These are phyloP conservation scores for Onthophagus sagittarius DNA, from an alignment of 2,888 invertebrate species.

Conservation along the genomic window DNA sequence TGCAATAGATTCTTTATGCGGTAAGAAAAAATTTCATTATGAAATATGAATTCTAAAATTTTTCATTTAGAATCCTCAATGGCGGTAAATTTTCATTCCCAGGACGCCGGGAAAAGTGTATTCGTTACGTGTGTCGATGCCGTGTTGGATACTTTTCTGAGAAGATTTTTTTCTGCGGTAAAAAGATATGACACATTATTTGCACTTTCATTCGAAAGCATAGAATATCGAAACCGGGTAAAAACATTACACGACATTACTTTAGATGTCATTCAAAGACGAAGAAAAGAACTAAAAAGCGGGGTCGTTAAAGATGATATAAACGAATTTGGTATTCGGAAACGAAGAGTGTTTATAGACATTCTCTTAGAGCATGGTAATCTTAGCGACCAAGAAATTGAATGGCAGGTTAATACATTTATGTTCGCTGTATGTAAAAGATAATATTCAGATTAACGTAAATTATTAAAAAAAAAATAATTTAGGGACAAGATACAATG, in stretches of 20 bases:
- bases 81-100: slow-evolving; percentile 14
- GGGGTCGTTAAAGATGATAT: slow-evolving; percentile 38
- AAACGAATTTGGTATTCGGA: slow-evolving; percentile 20
- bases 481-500: slow-evolving; percentile 55
- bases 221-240: slow-evolving; percentile 19
- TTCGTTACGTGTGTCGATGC: slow-evolving; percentile 9
- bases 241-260: slow-evolving; percentile 25
- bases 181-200: slow-evolving; percentile 29
- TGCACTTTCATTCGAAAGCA: slow-evolving; percentile 26
- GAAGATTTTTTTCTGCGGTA: slow-evolving; percentile 27
- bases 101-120: slow-evolving; percentile 14
- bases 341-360: slow-evolving; percentile 24
- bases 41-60: neutral
- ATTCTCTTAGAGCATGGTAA: slow-evolving; percentile 21
- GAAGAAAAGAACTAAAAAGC: slow-evolving; percentile 22
- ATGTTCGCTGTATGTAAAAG: slow-evolving; percentile 54
- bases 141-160: slow-evolving; percentile 24
- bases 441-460: neutral
- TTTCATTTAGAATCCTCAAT: slow-evolving; percentile 20
- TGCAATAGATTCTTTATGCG: slow-evolving; percentile 46
- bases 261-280: slow-evolving; percentile 21
- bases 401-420: slow-evolving; percentile 53
- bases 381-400: slow-evolving; percentile 33
- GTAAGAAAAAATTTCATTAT: slow-evolving; percentile 32
- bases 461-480: neutral